Evolutionary conservation across 2,888 invertebrate species (phyloP), one percentile per base, ranked within the genome.

Genomic region (Agrochola lychnidis): DNA sequence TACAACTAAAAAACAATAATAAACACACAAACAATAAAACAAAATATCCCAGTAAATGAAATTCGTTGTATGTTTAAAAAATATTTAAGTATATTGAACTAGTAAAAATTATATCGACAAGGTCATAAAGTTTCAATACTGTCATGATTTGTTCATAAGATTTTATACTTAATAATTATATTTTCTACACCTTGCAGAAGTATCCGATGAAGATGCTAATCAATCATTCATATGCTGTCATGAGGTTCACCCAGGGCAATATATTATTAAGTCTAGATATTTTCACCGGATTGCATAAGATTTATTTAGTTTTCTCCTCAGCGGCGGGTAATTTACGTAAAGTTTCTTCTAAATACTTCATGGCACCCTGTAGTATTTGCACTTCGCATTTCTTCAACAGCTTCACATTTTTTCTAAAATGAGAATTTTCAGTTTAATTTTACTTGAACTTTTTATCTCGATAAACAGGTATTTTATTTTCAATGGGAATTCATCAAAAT

Each of bases 361-460:
- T 95, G 93, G 95, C 94, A 91, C 93, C 92, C 62, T 96, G 93
- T 85, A 97, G 87, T 83, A 95, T 95, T 93, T 95, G 93, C 91
- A 95, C 92, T 94, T 97, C 97, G 79, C 94, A 94, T 88, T 95
- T 89, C 83, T 97, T 96, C 48, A 97, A 86, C n/a, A 95, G 89
- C 76, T 93, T 94, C 76, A 96, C 91, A 85, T 96, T 95, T 86
- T 91, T 92, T 83, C 97, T 97, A 94, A 56, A 94, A 95, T 79
- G 56, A 84, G 2, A 59, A 9, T 30, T 10, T 25, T 22, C 1
- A 1, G n/a, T 76, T 76, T 57, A 48, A 12, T 48, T 56, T 7
- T 67, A 14, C n/a, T 56, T 56, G 56, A n/a, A 1, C 0, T n/a
- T 56, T n/a, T n/a, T 56, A 53, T 22, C n/a, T n/a, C n/a, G n/a